These are phyloP conservation scores for Metellina segmentata DNA, from an alignment of 2,888 invertebrate genomes.

Conservation along the genomic window DNA sequence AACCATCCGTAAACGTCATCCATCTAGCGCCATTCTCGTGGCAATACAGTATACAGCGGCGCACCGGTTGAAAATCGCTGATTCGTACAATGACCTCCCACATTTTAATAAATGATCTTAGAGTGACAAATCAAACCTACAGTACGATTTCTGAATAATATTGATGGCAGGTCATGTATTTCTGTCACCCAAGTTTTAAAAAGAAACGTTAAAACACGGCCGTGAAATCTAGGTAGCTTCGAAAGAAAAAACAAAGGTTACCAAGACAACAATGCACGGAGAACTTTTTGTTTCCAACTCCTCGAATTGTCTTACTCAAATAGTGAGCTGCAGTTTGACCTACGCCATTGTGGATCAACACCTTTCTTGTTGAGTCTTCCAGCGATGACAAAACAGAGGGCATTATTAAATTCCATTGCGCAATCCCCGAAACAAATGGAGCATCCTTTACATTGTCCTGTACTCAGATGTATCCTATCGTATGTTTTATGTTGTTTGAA, in stretches of 20 bases:
- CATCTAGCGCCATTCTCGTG: too few relatives aligned
- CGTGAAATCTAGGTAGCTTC: too few relatives aligned
- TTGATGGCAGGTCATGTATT: too few relatives aligned
- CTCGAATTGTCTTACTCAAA: not conserved
- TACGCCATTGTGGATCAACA: slow-evolving; percentile 19
- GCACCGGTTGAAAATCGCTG: too few relatives aligned
- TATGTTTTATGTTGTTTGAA: slow-evolving; percentile 13
- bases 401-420: slow-evolving; percentile 39
- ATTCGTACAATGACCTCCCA: too few relatives aligned
- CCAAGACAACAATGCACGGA: not conserved
- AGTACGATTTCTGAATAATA: too few relatives aligned
- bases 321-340: slow-evolving; percentile 2
- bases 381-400: slow-evolving; percentile 17
- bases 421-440: slow-evolving; percentile 29
- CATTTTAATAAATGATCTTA: too few relatives aligned
- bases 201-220: too few relatives aligned
- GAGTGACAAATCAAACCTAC: too few relatives aligned
- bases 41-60: too few relatives aligned
- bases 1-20: too few relatives aligned
- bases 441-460: slow-evolving; percentile 30
- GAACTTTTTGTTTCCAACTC: not conserved
- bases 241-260: not conserved
- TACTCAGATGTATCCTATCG: slow-evolving; percentile 2
- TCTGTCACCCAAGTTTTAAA: too few relatives aligned
- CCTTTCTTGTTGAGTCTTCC: not conserved